These are phyloP conservation scores for Cactoblastis cactorum DNA, from an alignment of 2,888 invertebrate genomes.

Conservation along the genomic window DNA sequence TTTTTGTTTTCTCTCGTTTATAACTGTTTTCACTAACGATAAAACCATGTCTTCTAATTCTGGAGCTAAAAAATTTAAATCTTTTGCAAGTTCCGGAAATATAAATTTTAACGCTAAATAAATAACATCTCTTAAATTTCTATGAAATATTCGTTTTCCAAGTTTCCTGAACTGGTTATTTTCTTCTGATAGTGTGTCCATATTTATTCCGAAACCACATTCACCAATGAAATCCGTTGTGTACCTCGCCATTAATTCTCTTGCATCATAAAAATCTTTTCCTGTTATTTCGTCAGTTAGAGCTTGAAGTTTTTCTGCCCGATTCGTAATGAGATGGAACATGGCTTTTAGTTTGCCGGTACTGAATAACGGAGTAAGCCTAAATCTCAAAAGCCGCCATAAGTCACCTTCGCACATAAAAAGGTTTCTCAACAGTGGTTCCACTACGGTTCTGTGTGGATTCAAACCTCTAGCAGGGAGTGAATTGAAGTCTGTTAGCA, in stretches of 20 bases:
- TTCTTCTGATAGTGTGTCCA: slow-evolving; percentile 54
- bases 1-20: slow-evolving; percentile 50
- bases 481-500: slow-evolving; percentile 53
- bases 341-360: slow-evolving; percentile 63
- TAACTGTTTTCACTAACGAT: slow-evolving; percentile 44
- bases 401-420: slow-evolving; percentile 65
- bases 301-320: slow-evolving; percentile 55
- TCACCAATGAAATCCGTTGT: slow-evolving; percentile 68
- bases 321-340: slow-evolving; percentile 61
- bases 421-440: slow-evolving; percentile 59
- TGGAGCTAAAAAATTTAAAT: slow-evolving; percentile 45
- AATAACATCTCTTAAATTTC: slow-evolving; percentile 45
- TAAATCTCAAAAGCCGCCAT: slow-evolving; percentile 61
- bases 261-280: slow-evolving; percentile 50
- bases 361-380: slow-evolving; percentile 63
- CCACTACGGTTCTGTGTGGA: slow-evolving; percentile 50
- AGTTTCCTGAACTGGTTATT: slow-evolving; percentile 60
- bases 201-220: slow-evolving; percentile 64
- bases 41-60: slow-evolving; percentile 46
- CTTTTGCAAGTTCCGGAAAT: slow-evolving; percentile 57
- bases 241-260: slow-evolving; percentile 66
- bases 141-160: slow-evolving; percentile 57
- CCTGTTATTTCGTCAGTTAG: slow-evolving; percentile 46
- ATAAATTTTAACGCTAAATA: slow-evolving; percentile 44
- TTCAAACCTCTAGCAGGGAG: slow-evolving; percentile 58